Evolutionary conservation across 2,113 vertebrate species (phyloP), one percentile per base, ranked within the genome.

Genomic region (Onychorhynchus coronatus): DNA sequence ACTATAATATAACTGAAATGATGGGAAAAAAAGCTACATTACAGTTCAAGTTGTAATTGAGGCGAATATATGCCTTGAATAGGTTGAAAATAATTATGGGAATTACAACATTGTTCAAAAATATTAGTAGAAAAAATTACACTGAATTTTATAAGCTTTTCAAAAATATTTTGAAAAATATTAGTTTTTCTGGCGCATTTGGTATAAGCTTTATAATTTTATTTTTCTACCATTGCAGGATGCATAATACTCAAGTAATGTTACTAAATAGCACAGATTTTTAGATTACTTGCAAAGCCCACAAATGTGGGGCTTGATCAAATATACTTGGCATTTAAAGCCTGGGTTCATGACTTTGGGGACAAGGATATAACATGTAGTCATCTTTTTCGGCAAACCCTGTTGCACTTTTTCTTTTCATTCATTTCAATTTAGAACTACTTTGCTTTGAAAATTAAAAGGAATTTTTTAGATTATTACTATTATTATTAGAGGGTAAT

Each of bases 391-490:
- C 50, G 79, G 30, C 22, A 78, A 93, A 56, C 5, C 6, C 6
- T 62, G 4, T 46, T 71, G 27, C 59, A 77, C 6, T 16, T 61
- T 77, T 84, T 41, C 6, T 77, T 79, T 70, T 53, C 6, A 55
- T 85, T 73, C 2, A 19, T 56, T 70, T 70, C n/a, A 58, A 28
- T 62, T 74, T 55, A 79, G 14, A 77, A 56, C 5, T 5, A 63
- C 41, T 61, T 76, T 59, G 4, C 5, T 30, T 67, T 42, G 19
- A 75, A 84, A 74, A 70, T 30, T 56, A 30, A 71, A 67, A 21
- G 10, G 12, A 63, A 6, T 28, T 28, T 23, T 44, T 0, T 8
- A 5, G 0, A 5, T 14, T 30, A 49, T 49, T 13, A 50, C 27
- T 24, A 44, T 68, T 68, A 30, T 74, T 70, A 28, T n/a, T n/a